phyloP scores from a whole-genome alignment of 2,888 invertebrate genomes.

The Habrosyne pyritoides region DNA sequence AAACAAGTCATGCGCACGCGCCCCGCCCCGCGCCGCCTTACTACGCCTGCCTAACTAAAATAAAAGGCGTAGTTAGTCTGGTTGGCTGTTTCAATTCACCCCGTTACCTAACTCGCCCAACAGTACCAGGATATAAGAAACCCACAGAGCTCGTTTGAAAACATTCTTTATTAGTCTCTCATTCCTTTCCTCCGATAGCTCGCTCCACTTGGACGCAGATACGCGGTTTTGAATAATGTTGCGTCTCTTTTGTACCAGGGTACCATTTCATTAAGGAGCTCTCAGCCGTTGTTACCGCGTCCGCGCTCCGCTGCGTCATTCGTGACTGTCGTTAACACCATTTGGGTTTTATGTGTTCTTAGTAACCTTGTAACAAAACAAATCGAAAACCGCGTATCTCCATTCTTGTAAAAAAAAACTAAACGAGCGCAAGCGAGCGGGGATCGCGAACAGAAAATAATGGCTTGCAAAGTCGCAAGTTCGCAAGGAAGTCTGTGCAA shows the following conservation, averaged over 20 bases:
- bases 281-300: slow-evolving; percentile 10
- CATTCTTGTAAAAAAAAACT: not conserved
- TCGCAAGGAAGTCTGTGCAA: too few relatives aligned
- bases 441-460: too few relatives aligned
- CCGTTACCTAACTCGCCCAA: slow-evolving; percentile 12
- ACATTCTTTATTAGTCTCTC: not conserved
- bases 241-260: slow-evolving; percentile 33
- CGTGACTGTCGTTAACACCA: not conserved
- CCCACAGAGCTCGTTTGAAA: not conserved
- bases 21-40: too few relatives aligned
- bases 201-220: slow-evolving; percentile 13
- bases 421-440: too few relatives aligned
- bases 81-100: not conserved
- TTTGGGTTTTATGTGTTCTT: not conserved
- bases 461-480: too few relatives aligned
- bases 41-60: not conserved
- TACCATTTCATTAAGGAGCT: slow-evolving; percentile 20
- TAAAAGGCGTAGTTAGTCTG: not conserved
- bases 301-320: not conserved
- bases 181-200: not conserved
- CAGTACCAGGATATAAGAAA: slow-evolving; percentile 3
- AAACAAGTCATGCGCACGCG: not conserved
- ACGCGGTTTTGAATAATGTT: slow-evolving; percentile 39
- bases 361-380: slow-evolving; percentile 1
- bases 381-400: not conserved